Percentiles rank a stretch among this genome's conserved stretches.
phyloP scores from a whole-genome alignment of 2,113 vertebrate species.

The Otolemur garnettii region DNA sequence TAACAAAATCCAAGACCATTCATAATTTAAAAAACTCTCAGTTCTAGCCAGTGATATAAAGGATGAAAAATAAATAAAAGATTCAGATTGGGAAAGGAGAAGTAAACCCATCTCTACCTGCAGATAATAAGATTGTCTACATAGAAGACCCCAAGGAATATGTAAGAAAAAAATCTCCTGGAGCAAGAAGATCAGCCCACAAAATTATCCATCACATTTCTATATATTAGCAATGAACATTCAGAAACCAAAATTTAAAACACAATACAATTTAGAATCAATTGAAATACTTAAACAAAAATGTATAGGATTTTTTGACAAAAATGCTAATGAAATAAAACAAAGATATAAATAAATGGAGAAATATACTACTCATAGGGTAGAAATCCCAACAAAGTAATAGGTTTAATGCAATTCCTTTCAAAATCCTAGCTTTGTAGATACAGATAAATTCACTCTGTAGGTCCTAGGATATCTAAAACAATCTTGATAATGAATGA shows the following conservation, averaged over 20 bases:
- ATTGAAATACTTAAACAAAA: not conserved
- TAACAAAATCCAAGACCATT: not conserved
- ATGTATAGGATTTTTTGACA: not conserved
- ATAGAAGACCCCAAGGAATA: not conserved
- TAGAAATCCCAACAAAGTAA: not conserved
- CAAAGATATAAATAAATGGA: not conserved
- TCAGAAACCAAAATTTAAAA: not conserved
- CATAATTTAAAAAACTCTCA: not conserved
- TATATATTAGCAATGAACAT: not conserved
- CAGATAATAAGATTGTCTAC: not conserved
- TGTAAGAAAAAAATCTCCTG: not conserved
- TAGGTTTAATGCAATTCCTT: not conserved
- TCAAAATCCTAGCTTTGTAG: not conserved
- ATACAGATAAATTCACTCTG: not conserved
- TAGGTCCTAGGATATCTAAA: not conserved
- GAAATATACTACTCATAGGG: not conserved
- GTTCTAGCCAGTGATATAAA: not conserved
- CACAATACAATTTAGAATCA: not conserved
- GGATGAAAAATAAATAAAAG: not conserved
- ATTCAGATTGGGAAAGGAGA: not conserved
- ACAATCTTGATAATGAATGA: not conserved
- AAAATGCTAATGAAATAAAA: constrained; percentile 29
- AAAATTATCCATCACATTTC: not conserved
- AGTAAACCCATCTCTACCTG: not conserved
- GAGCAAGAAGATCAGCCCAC: not conserved